Base-by-base conservation (phyloP, 2,797 vertebrate species). In the Chaetodon trifasciatus region DNA sequence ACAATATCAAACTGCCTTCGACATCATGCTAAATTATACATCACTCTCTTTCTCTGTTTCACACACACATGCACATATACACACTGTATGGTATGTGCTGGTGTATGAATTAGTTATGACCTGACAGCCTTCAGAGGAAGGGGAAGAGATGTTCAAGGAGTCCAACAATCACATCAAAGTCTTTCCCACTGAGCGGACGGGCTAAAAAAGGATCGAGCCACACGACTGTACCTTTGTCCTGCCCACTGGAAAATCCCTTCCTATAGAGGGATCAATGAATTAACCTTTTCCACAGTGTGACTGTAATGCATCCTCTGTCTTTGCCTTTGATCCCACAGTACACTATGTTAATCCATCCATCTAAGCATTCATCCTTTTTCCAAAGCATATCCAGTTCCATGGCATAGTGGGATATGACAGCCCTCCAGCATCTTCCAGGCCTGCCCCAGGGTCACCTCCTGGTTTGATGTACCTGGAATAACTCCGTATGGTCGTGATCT, bases 11-110 rank as follows among this genome's bases (percentile, higher is more conserved):
- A 92, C 83, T 71, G 83, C 89, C 85, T 90, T 79, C n/a, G 76
- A 93, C 90, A 86, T 84, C 76, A 72, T 52, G 47, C 50, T 94
- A 86, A 93, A 94, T 93, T 87, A 93, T 89, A 92, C 86, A 94
- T 92, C 82, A 88, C 82, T 88, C 74, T 82, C 74, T 82, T 80
- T 83, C 79, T 80, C 69, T 64, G 42, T 65, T 55, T 53, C 74
- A 49, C 82, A 42, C 68, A 76, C 71, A 73, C 85, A 85, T 16
- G 21, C 74, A 66, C 57, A 70, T 39, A 67, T 46, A 84, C 88
- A 79, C 70, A 67, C 73, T 84, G 75, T 55, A 86, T 83, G 81
- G 70, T 85, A 84, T 86, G 83, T 88, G 90, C 83, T 56, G 64
- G 47, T 12, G 61, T 8, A 89, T 94, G 86, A 93, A 94, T 94